Percentiles rank a stretch among this genome's conserved stretches.
These are phyloP conservation scores for Sarcophaga bullata DNA, from an alignment of 1,140 invertebrate species.

Conservation along the genomic window DNA sequence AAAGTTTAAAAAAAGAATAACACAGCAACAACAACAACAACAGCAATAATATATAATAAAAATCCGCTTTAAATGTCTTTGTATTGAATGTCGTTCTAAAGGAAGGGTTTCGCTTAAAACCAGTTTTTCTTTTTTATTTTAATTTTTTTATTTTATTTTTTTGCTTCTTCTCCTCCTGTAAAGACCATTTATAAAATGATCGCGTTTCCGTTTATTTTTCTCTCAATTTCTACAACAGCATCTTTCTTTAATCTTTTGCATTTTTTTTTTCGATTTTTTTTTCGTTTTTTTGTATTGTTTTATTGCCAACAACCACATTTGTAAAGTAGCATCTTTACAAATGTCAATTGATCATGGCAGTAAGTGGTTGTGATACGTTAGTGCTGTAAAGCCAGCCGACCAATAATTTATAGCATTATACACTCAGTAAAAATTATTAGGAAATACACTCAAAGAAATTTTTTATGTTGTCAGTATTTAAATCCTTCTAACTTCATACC, in stretches of 20 bases:
- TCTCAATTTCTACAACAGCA: constrained; percentile 5
- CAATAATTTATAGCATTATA: neutral
- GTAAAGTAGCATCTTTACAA: constrained; percentile 22
- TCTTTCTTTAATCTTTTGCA: constrained; percentile 17
- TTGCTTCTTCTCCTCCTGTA: too few relatives aligned
- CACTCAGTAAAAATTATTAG: neutral
- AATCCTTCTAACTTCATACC: too few relatives aligned
- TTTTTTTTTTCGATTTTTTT: neutral
- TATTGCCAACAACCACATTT: constrained; percentile 6
- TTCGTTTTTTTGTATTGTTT: too few relatives aligned
- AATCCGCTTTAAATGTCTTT: constrained; percentile 9
- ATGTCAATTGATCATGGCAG: constrained; percentile 21
- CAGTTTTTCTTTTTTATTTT: neutral
- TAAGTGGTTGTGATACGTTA: neutral
- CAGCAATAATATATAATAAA: constrained; percentile 1
- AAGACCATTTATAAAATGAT: constrained; percentile 24
- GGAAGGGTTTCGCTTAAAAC: constrained; percentile 23
- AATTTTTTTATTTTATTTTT: too few relatives aligned
- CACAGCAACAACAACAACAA: constrained; percentile 19
- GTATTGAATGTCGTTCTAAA: neutral
- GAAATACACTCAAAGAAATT: neutral
- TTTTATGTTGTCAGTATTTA: too few relatives aligned
- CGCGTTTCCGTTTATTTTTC: neutral
- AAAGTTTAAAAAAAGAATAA: neutral
- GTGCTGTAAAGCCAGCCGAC: neutral